Evolutionary conservation across 2,888 invertebrate genomes (phyloP), one percentile per base, ranked within the genome.

Genomic region (Rugalucina vietnamica): DNA sequence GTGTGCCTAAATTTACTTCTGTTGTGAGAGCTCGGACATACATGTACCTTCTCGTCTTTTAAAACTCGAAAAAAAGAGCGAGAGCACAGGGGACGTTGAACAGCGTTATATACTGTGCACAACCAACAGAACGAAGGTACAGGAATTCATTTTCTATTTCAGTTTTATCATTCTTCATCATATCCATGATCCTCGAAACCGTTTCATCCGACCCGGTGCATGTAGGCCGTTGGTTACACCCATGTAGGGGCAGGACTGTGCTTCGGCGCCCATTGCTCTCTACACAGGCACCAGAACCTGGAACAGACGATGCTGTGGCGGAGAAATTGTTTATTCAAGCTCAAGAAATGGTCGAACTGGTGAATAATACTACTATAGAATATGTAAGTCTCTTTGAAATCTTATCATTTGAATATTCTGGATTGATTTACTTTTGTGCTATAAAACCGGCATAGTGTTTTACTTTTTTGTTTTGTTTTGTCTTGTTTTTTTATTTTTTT

Each of bases 291-390:
- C 34, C 75, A 29, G 29, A 49, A 14, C 37, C 18, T 8, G 70
- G 57, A 24, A 32, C 75, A 24, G 75, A 82, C 49, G 37, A 36
- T 3, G 34, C 37, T n/a, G 43, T 79, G 4, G 79, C 79, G 1
- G 43, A 79, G 21, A 36, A 36, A 43, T 57, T 82, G 18, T 57
- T 78, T 75, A 82, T 76, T 8, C 74, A 82, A 43, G 57, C 82
- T 0, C 37, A 79, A 24, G 71, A 71, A 37, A 37, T 82, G 0
- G 37, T 50, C 10, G 36, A 39, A n/a, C 34, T 71, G 21, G 70
- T 75, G 2, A 71, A 29, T 10, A 4, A 34, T 4, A 24, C 75
- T 5, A 74, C 54, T 29, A 57, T 79, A 24, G 21, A 10, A 1
- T 65, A 65, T 65, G 65, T 65, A 65, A 65, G 65, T 65, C 18